These are phyloP conservation scores for Peucedramus taeniatus DNA, from an alignment of 2,113 vertebrate species.

Conservation along the genomic window DNA sequence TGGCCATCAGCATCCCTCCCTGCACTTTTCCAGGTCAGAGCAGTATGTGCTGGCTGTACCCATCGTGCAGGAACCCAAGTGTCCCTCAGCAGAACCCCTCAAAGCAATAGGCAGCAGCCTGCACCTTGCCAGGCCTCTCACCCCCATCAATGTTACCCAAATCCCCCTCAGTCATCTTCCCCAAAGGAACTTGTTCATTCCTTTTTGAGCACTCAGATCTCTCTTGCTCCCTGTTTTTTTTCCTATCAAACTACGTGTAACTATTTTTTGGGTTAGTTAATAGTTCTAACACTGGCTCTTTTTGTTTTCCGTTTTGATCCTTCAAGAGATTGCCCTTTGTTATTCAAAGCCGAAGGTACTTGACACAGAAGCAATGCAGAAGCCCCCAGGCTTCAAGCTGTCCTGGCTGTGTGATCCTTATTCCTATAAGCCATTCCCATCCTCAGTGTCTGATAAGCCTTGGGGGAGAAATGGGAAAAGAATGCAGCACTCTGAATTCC, in stretches of 20 bases:
- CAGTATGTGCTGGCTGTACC: neutral
- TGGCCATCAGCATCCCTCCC: neutral
- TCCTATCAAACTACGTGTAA: neutral
- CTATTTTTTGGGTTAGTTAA: neutral
- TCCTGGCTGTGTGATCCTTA: neutral
- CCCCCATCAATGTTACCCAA: neutral
- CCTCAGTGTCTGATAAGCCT: neutral
- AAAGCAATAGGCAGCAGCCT: neutral
- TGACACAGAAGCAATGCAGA: slow-evolving; percentile 23
- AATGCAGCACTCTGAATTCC: slow-evolving; percentile 7
- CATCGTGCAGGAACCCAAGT: rapidly evolving
- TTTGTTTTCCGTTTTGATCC: neutral
- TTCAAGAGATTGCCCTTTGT: slow-evolving; percentile 16
- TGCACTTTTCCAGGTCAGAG: neutral
- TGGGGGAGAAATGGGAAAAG: neutral
- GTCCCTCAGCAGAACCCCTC: neutral
- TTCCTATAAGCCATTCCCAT: neutral
- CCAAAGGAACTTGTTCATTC: neutral
- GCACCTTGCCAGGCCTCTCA: neutral
- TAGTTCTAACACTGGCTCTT: neutral
- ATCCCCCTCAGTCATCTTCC: neutral
- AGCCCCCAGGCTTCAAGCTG: neutral
- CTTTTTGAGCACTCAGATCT: neutral
- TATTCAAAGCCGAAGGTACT: slow-evolving; percentile 7
- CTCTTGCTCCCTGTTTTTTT: neutral